A percentile compares a stretch with the other conserved stretches of the same genome.
These are phyloP conservation scores for pig (Sus scrofa) DNA, from an alignment of 2,113 vertebrate genomes.

Conservation along the genomic window DNA sequence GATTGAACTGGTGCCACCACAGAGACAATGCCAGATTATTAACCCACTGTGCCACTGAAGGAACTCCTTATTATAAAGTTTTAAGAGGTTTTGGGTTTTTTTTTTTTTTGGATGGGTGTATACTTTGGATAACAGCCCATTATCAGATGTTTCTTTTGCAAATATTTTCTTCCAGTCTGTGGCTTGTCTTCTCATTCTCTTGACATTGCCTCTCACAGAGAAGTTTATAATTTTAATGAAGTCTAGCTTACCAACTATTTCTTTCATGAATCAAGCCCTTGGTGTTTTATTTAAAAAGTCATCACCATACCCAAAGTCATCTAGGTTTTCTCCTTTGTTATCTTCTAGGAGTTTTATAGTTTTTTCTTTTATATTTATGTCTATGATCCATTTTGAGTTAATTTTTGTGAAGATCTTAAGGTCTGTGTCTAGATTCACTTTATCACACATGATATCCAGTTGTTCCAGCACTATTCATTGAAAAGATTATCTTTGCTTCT, in stretches of 20 bases:
- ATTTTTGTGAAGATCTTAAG: background rate
- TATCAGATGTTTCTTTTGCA: background rate
- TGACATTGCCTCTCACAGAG: background rate
- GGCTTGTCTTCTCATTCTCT: background rate
- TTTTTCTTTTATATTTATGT: background rate
- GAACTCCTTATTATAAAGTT: background rate
- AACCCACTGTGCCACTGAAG: no score
- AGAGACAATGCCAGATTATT: no score
- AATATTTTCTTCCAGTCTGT: background rate
- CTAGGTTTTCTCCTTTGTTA: background rate
- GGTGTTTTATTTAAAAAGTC: background rate
- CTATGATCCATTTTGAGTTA: background rate
- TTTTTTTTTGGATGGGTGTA: background rate
- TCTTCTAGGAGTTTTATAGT: background rate
- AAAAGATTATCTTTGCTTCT: background rate
- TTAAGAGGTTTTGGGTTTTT: background rate
- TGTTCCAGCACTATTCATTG: background rate
- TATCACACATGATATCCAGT: background rate
- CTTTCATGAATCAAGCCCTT: background rate
- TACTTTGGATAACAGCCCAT: background rate
- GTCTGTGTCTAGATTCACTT: background rate
- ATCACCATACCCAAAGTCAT: background rate
- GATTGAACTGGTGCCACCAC: no score
- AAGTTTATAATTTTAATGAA: background rate
- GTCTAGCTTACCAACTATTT: background rate